Evolutionary conservation across 2,888 invertebrate species (phyloP), one percentile per base, ranked within the genome.

Genomic region (Parnassius apollo): DNA sequence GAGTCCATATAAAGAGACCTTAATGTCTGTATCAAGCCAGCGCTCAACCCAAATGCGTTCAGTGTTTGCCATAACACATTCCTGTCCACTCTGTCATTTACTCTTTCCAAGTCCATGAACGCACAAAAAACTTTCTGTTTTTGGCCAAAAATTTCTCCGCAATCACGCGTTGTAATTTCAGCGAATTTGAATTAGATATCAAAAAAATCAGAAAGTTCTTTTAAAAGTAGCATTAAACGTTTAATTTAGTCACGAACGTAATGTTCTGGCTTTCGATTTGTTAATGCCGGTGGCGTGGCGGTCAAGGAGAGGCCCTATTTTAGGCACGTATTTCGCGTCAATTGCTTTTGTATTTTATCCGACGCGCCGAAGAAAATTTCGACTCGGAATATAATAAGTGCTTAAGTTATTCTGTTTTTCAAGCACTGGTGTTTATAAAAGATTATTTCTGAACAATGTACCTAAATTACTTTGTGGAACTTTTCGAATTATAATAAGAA

Each of bases 381-480:
- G 42, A 46, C 25, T 13, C 45, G 42, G 45, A 59, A 59, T 50
- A 59, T 64, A 64, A 64, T 64, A 64, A 64, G 63, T 64, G 48
- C 59, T 64, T 52, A 42, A 59, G 59, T 48, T 55, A 56, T 59
- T 59, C 56, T 42, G 56, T 56, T 42, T 64, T 64, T 64, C 52
- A 56, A 56, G 56, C 48, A 56, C 56, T 46, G 51, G 59, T 63
- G 52, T 64, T 64, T 64, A 64, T 64, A 59, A 64, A 52, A 64
- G 48, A 64, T 59, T 59, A 57, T 64, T 52, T 44, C 51, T 48
- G 42, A 44, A 46, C 52, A 57, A 59, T 52, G 52, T 64, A 50
- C 52, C 48, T 48, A 7, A 3, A 45, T 55, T 58, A 49, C 53
- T 62, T 64, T 45, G 44, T 55, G 51, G 51, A 61, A 51, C 45